Percentiles rank a stretch among this genome's conserved stretches.
These are phyloP conservation scores for Drosophila vallismaia DNA, from an alignment of 2,888 invertebrate species.

Conservation along the genomic window DNA sequence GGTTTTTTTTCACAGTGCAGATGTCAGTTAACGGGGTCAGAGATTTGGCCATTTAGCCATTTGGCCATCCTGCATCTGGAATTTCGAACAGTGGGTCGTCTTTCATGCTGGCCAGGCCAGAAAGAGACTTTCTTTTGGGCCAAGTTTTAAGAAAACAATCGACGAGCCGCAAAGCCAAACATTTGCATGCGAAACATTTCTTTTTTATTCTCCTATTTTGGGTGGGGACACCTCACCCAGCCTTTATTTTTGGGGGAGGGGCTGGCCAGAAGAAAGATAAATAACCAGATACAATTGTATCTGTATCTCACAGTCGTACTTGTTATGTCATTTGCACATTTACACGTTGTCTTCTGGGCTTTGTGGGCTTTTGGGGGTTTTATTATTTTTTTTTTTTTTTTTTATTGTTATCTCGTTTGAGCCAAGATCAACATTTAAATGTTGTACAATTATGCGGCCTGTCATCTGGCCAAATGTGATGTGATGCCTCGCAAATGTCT, in stretches of 20 bases:
- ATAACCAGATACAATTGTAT: constrained; percentile 72
- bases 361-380: neutral
- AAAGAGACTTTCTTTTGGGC: constrained; percentile 29
- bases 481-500: constrained; percentile 3
- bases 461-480: constrained; percentile 36
- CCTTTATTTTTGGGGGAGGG: neutral
- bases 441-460: constrained; percentile 57
- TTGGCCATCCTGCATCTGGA: constrained; percentile 31
- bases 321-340: constrained; percentile 69
- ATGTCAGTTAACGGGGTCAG: constrained; percentile 10
- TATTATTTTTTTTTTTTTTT: constrained; percentile 12
- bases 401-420: constrained; percentile 25
- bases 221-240: constrained; percentile 6
- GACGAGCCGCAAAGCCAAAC: constrained; percentile 14
- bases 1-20: constrained; percentile 18
- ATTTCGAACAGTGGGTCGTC: constrained; percentile 35
- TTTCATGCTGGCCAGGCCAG: constrained; percentile 16
- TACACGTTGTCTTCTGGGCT: constrained; percentile 51
- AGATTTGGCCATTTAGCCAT: neutral
- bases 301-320: constrained; percentile 53
- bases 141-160: constrained; percentile 31
- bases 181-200: constrained; percentile 36
- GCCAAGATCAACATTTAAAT: constrained; percentile 59
- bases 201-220: constrained; percentile 4
- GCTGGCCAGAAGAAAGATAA: constrained; percentile 48